Evolutionary conservation across 2,113 vertebrate species (phyloP), one percentile per base, ranked within the genome.

Genomic region (Balaenoptera acutorostrata): DNA sequence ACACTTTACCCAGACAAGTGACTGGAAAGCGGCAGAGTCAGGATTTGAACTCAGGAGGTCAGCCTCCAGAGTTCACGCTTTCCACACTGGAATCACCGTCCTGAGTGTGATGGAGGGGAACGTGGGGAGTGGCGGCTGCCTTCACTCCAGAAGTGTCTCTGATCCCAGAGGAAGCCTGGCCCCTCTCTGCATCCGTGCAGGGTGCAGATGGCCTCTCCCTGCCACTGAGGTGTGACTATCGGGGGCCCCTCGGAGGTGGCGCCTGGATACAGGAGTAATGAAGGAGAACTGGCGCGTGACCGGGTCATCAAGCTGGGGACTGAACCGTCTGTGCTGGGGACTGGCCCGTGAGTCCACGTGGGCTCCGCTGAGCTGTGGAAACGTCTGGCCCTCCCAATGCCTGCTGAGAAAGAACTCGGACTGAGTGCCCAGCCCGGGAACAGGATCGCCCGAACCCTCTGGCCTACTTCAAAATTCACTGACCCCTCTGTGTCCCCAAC

Each of bases 201-300:
- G 49, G 55, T n/a, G 13, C 55, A 4, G 3, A 15, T 41, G 78
- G 69, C 63, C 87, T 95, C 68, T 93, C 6, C 5, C 8, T 59
- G 52, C 17, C 63, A 64, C 36, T 39, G 33, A 41, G 41, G 74
- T 39, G 59, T 81, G 88, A 85, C 80, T 55, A 7, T 25, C 0
- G 0, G 85, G 68, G 41, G 14, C 66, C 61, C 72, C 75, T 89
- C 11, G 4, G 25, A 46, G 27, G 74, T 63, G 44, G 83, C 8
- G 21, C 84, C 78, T 57, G 72, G 44, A 98, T 89, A 59, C 27
- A 39, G 46, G 82, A 75, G 11, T 81, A 63, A 66, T 83, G 78
- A 93, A 93, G 68, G 46, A 72, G 49, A 94, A 49, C 71, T 94
- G 78, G 72, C 0, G 18, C 7, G 0, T 80, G 95, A 95, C 68